These are phyloP conservation scores for Lysandra coridon DNA, from an alignment of 2,888 invertebrate species.

Conservation along the genomic window DNA sequence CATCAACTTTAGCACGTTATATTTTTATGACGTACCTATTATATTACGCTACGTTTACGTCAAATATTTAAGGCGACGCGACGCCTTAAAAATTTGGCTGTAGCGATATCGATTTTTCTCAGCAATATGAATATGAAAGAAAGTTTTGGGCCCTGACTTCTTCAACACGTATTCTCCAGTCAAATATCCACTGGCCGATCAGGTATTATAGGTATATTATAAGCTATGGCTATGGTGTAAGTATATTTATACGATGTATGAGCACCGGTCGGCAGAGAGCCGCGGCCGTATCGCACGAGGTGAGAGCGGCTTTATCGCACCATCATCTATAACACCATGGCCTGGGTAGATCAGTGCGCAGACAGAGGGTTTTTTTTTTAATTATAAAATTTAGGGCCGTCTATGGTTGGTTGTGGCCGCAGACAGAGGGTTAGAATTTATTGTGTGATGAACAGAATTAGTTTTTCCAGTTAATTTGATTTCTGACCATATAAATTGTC, in stretches of 20 bases:
- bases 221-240: not conserved
- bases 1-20: too few relatives aligned
- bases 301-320: conserved; percentile 62
- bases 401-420: not conserved
- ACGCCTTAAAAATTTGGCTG: too few relatives aligned
- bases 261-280: conserved; percentile 51
- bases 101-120: too few relatives aligned
- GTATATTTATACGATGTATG: not conserved
- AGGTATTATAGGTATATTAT: not conserved
- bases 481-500: too few relatives aligned
- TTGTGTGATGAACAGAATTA: not conserved
- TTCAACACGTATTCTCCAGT: not conserved
- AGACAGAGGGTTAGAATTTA: conserved; percentile 39
- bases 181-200: not conserved
- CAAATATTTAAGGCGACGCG: too few relatives aligned
- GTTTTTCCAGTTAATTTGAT: not conserved
- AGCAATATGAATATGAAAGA: too few relatives aligned
- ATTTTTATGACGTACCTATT: too few relatives aligned
- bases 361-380: conserved; percentile 38
- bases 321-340: conserved; percentile 67
- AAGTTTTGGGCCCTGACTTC: not conserved
- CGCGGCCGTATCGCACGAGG: conserved; percentile 65
- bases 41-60: too few relatives aligned
- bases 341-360: conserved; percentile 45
- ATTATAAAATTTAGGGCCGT: too few relatives aligned